Percentiles rank a stretch among this genome's conserved stretches.
phyloP scores from a whole-genome alignment of 1,140 invertebrate species.

The Temnothorax curvispinosus region DNA sequence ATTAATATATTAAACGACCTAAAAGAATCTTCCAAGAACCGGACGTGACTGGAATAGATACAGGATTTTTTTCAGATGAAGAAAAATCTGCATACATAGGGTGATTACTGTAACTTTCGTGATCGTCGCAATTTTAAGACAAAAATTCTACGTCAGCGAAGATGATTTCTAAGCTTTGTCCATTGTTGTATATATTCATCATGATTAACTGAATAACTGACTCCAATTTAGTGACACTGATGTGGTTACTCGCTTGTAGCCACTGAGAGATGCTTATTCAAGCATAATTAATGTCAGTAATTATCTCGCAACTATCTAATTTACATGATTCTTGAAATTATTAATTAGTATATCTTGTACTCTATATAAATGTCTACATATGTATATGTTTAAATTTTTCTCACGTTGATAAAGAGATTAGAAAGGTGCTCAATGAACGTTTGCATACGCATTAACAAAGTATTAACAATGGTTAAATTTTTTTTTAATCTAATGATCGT shows the following conservation, averaged over 20 bases:
- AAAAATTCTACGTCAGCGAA: background rate
- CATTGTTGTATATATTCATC: background rate
- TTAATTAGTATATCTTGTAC: background rate
- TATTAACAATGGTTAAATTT: background rate
- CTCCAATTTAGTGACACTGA: background rate
- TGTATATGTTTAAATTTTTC: background rate
- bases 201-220: background rate
- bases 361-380: background rate
- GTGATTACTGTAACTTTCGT: background rate
- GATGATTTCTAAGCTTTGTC: background rate
- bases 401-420: background rate
- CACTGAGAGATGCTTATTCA: constrained; percentile 2
- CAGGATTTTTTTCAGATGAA: constrained; percentile 10
- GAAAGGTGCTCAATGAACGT: background rate
- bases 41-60: background rate
- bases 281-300: constrained; percentile 28
- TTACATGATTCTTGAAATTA: background rate
- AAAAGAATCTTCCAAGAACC: constrained; percentile 20
- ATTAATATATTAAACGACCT: constrained; percentile 38
- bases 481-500: constrained; percentile 2
- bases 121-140: background rate
- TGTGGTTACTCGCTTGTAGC: background rate
- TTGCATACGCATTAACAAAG: background rate
- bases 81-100: background rate
- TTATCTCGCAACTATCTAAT: background rate